Percentiles rank a stretch among this genome's conserved stretches.
Conservation (phyloP, 1,140 invertebrate species). For the Bombus impatiens region DNA sequence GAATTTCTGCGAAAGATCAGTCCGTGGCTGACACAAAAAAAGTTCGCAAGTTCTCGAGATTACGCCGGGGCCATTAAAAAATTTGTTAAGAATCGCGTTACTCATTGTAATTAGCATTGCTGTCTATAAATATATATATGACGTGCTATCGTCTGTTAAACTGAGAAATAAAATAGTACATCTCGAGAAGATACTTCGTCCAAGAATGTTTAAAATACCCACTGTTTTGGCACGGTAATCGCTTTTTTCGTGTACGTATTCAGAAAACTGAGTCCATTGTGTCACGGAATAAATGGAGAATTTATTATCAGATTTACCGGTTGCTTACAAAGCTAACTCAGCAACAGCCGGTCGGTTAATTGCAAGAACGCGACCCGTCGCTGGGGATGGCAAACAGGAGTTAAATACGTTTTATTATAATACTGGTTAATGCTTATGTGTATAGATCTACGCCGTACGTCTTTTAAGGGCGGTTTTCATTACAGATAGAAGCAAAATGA, state of each 20-base stretch:
- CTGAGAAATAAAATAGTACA: not conserved
- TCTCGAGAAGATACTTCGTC: not conserved
- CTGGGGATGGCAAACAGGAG: not conserved
- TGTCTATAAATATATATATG: not conserved
- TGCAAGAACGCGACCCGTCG: constrained; percentile 17
- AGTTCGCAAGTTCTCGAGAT: constrained; percentile 19
- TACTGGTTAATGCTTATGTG: not conserved
- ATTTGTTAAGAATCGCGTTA: constrained; percentile 16
- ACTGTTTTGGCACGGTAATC: not conserved
- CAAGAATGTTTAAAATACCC: not conserved
- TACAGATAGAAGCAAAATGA: not conserved
- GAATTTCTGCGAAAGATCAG: constrained; percentile 21
- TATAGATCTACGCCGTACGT: not conserved
- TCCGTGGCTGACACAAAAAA: not conserved
- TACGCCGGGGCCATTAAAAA: not conserved
- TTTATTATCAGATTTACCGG: constrained; percentile 28
- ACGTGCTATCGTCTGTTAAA: not conserved
- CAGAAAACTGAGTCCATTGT: not conserved
- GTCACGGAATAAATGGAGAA: not conserved
- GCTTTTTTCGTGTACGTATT: not conserved
- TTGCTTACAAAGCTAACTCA: constrained; percentile 25
- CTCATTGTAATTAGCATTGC: not conserved
- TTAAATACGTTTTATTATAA: constrained; percentile 52
- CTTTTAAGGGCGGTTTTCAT: not conserved
- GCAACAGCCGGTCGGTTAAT: constrained; percentile 34